Percentiles rank a stretch among this genome's conserved stretches.
These are phyloP conservation scores for Sinohyriopsis cumingii DNA, from an alignment of 2,888 invertebrate species.

Conservation along the genomic window DNA sequence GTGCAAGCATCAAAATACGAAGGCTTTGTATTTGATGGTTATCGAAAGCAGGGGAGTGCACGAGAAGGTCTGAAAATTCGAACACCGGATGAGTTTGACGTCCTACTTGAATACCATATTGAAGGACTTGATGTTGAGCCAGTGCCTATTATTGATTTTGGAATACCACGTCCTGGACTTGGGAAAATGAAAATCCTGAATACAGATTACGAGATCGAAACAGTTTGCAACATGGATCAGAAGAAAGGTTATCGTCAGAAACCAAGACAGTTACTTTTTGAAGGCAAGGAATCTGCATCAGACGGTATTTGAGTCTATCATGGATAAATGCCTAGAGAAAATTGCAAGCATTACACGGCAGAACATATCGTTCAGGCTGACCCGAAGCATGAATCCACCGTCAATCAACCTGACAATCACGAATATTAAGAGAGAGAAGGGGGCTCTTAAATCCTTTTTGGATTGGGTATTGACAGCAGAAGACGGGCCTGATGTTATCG, in stretches of 20 bases:
- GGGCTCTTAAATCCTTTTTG: neutral
- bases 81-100: conserved; percentile 36
- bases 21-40: conserved; percentile 16
- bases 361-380: conserved; percentile 10
- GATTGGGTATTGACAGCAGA: neutral
- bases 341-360: neutral
- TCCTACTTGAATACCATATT: conserved; percentile 24
- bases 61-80: conserved; percentile 38
- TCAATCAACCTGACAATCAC: conserved; percentile 28
- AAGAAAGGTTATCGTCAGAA: conserved; percentile 8
- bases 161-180: too few relatives aligned
- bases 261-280: conserved; percentile 4
- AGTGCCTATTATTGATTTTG: too few relatives aligned
- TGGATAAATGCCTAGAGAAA: conserved; percentile 8
- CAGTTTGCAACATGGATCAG: conserved; percentile 10
- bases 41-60: conserved; percentile 35
- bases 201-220: conserved; percentile 1
- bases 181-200: too few relatives aligned
- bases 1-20: conserved; percentile 10
- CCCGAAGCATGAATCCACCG: conserved; percentile 25
- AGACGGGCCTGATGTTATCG: conserved; percentile 12
- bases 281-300: conserved; percentile 17
- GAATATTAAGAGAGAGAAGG: neutral
- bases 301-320: conserved; percentile 18
- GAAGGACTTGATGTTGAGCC: conserved; percentile 13